Percentiles rank a stretch among this genome's conserved stretches.
Evolutionary conservation across 35 echinoderm and acorn worm species (phyloP).

Genomic region (Diadema setosum): DNA sequence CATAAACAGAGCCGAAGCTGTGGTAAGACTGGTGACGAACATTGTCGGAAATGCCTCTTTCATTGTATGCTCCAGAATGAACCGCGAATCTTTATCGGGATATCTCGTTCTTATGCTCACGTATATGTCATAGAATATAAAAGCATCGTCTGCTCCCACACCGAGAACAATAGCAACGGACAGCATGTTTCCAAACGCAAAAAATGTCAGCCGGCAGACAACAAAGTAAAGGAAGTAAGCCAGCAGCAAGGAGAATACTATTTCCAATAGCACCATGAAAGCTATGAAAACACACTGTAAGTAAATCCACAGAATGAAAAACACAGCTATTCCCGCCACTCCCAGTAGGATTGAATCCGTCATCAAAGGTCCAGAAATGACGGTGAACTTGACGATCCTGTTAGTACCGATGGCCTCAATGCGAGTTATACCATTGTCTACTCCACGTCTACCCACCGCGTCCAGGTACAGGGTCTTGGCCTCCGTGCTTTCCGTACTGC

Average conservation of each 20-base stretch:
- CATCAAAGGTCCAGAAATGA: neutral
- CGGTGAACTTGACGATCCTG: neutral
- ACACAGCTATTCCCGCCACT: constrained; percentile 17
- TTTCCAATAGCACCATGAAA: constrained; percentile 41
- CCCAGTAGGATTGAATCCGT: constrained; percentile 54
- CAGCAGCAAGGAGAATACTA: constrained; percentile 65
- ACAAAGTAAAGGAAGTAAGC: constrained; percentile 75
- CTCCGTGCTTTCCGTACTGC: neutral
- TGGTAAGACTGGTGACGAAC: constrained; percentile 81
- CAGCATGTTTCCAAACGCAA: constrained; percentile 79
- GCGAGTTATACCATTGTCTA: neutral
- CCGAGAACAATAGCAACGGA: constrained; percentile 58
- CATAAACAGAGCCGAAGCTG: constrained; percentile 45
- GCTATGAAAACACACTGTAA: constrained; percentile 64
- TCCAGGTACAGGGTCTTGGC: neutral
- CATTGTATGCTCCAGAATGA: constrained; percentile 22
- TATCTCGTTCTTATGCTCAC: neutral
- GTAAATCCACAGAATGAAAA: constrained; percentile 69
- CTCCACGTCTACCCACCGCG: neutral
- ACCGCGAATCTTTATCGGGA: neutral
- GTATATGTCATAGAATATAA: constrained; percentile 81
- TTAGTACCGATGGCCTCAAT: neutral
- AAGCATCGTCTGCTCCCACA: constrained; percentile 90
- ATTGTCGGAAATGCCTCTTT: constrained; percentile 50
- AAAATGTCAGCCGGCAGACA: constrained; percentile 57